Evolutionary conservation across 1,140 invertebrate genomes (phyloP).

Genomic region (Drosophila bocki): DNA sequence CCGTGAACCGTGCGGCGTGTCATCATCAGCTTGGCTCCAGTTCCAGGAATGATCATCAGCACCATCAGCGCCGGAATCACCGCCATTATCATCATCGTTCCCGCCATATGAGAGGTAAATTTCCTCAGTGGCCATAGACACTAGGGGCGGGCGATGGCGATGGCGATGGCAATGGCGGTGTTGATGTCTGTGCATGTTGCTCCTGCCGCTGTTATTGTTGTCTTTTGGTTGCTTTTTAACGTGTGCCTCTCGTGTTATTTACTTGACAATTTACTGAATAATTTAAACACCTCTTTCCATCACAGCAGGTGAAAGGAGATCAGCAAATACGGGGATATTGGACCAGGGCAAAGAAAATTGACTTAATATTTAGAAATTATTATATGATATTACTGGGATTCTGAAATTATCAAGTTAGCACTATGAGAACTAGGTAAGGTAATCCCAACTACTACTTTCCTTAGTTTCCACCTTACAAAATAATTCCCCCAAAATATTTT

Average conservation of each 20-base stretch:
- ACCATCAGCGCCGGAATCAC: conserved; percentile 32
- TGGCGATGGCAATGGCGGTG: conserved; percentile 20
- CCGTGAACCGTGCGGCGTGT: conserved; percentile 69
- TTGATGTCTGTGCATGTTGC: conserved; percentile 46
- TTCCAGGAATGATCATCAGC: conserved; percentile 40
- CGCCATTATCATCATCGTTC: conserved; percentile 27
- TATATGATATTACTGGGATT: neutral
- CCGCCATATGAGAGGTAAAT: conserved; percentile 52
- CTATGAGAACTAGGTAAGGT: too few species aligned
- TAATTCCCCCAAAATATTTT: neutral
- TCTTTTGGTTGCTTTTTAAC: conserved; percentile 64
- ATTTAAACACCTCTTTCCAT: conserved; percentile 63
- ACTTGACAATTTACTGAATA: conserved; percentile 84
- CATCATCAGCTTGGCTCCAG: conserved; percentile 47
- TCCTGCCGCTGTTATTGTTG: conserved; percentile 52
- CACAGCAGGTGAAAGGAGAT: neutral
- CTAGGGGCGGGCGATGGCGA: neutral
- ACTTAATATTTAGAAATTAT: too few species aligned
- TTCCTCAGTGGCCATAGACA: conserved; percentile 41
- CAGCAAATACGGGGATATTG: neutral
- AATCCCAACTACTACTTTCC: neutral
- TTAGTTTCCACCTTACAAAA: neutral
- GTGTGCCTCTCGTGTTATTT: conserved; percentile 73
- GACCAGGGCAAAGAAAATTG: neutral
- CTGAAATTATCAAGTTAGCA: too few species aligned